phyloP scores from a whole-genome alignment of 2,797 vertebrate genomes.

The Protosalanx chinensis region DNA sequence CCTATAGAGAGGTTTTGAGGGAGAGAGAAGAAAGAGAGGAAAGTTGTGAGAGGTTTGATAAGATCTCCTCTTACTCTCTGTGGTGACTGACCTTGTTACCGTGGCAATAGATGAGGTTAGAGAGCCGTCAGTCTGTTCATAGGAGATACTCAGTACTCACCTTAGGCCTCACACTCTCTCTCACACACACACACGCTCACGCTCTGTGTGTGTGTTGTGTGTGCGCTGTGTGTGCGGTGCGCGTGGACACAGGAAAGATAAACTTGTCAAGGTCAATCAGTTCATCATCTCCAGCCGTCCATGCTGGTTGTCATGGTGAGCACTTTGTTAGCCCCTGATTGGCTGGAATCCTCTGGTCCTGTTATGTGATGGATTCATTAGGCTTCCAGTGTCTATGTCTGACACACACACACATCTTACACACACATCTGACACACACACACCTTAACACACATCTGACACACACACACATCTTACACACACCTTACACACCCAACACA shows the following conservation, averaged over 20 bases:
- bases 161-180: conserved; percentile 15
- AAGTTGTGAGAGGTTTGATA: neutral
- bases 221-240: neutral
- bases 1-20: neutral
- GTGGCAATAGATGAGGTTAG: neutral
- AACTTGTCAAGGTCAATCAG: conserved; percentile 44
- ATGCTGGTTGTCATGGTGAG: conserved; percentile 28
- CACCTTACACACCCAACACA: too few species aligned
- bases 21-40: neutral
- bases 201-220: neutral
- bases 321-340: conserved; percentile 51
- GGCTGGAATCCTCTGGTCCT: conserved; percentile 23
- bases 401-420: neutral
- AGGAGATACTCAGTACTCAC: conserved; percentile 14
- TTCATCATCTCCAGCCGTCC: conserved; percentile 23
- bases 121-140: conserved; percentile 13
- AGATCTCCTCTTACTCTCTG: neutral
- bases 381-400: neutral
- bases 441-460: neutral
- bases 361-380: conserved; percentile 42
- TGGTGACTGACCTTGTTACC: neutral
- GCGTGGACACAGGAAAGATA: neutral
- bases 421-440: too few species aligned
- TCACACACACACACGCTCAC: neutral
- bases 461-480: neutral